Percentiles rank a stretch among this genome's conserved stretches.
These are phyloP conservation scores for Cheilosia impressa DNA, from an alignment of 2,888 invertebrate genomes.

Conservation along the genomic window DNA sequence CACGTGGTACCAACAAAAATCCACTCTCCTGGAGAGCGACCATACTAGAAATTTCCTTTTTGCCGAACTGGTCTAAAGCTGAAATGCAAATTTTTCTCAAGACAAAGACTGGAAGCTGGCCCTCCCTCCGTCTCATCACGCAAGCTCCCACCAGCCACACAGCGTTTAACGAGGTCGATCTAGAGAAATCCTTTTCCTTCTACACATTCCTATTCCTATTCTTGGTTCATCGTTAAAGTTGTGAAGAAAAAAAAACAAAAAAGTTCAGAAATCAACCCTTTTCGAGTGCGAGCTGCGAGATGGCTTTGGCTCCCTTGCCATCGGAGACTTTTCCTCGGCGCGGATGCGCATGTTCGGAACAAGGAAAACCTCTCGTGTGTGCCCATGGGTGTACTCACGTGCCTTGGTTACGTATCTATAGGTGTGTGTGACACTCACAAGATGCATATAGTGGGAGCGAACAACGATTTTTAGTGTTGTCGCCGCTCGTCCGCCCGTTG, in stretches of 20 bases:
- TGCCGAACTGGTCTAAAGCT: conserved; percentile 38
- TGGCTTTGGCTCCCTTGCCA: conserved; percentile 42
- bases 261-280: conserved; percentile 49
- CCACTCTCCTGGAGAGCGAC: background rate
- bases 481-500: conserved; percentile 69
- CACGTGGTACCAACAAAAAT: conserved; percentile 73
- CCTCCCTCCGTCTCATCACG: conserved; percentile 27
- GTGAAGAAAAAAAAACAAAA: background rate
- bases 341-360: conserved; percentile 66
- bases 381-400: conserved; percentile 57
- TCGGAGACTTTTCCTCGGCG: conserved; percentile 3
- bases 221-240: background rate
- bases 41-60: conserved; percentile 1
- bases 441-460: conserved; percentile 29
- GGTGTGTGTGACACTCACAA: conserved; percentile 15
- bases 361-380: conserved; percentile 38
- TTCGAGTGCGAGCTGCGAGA: background rate
- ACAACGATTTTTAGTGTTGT: conserved; percentile 48
- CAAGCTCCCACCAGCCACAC: conserved; percentile 26
- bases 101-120: conserved; percentile 67
- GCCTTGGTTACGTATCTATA: conserved; percentile 40
- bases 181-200: conserved; percentile 28
- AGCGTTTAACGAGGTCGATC: conserved; percentile 66
- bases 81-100: conserved; percentile 35
- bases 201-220: background rate